Conservation (phyloP, 2,888 invertebrate genomes). For the Eupithecia subfuscata region DNA sequence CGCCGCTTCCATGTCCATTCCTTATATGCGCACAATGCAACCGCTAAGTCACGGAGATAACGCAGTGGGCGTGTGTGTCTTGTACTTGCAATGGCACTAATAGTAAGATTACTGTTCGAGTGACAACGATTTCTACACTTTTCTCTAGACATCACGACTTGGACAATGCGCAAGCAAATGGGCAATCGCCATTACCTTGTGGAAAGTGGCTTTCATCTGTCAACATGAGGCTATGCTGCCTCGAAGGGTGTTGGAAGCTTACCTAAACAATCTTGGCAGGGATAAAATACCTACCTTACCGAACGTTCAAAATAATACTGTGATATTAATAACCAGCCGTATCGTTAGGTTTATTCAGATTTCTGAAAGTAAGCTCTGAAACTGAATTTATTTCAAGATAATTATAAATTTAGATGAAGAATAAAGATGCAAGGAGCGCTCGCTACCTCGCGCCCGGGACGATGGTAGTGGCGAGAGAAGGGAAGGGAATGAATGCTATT, state of each 20-base stretch:
- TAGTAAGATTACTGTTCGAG: constrained; percentile 3
- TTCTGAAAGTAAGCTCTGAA: background rate
- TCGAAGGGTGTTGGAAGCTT: background rate
- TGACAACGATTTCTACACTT: constrained; percentile 9
- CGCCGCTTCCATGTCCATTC: constrained; percentile 11
- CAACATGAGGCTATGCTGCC: background rate
- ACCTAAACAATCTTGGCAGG: background rate
- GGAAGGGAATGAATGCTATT: constrained; percentile 51
- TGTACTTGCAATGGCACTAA: background rate
- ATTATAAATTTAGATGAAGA: background rate
- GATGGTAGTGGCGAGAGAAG: constrained; percentile 21
- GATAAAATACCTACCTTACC: background rate
- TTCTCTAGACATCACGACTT: background rate
- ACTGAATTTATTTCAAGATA: background rate
- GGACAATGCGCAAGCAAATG: constrained; percentile 5
- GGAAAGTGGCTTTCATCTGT: constrained; percentile 6
- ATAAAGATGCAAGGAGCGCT: background rate
- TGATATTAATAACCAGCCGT: background rate
- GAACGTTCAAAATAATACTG: background rate
- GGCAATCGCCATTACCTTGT: background rate
- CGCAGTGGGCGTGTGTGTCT: constrained; percentile 1
- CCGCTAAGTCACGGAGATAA: constrained; percentile 12
- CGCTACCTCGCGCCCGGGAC: background rate
- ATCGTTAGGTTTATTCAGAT: background rate
- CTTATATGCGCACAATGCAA: constrained; percentile 25